These are phyloP conservation scores for Brienomyrus longianalis DNA, from an alignment of 2,113 vertebrate species.

Conservation along the genomic window DNA sequence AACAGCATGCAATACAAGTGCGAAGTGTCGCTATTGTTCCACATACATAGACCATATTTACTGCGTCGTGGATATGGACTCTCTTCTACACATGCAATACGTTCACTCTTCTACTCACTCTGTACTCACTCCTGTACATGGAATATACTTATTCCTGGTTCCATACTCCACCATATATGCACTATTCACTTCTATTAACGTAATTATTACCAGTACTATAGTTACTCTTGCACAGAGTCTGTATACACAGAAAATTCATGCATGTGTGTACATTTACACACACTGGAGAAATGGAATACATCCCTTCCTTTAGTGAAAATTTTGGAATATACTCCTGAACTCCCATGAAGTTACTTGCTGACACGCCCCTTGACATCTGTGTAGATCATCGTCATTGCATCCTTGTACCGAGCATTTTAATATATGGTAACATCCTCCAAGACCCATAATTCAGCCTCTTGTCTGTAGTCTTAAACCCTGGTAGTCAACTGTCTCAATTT, in stretches of 20 bases:
- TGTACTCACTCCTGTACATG: not conserved
- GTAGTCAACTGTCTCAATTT: constrained; percentile 43
- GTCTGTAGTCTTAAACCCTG: constrained; percentile 30
- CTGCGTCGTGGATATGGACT: not conserved
- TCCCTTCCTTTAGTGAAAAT: not conserved
- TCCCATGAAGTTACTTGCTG: not conserved
- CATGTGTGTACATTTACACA: not conserved
- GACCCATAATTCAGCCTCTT: not conserved
- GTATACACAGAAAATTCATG: not conserved
- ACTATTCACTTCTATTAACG: not conserved
- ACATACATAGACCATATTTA: not conserved
- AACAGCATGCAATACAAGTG: not conserved
- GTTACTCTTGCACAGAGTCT: not conserved
- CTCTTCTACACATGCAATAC: not conserved
- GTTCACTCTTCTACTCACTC: not conserved
- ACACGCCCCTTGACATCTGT: not conserved
- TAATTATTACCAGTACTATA: not conserved
- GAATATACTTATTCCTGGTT: not conserved
- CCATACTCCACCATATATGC: not conserved
- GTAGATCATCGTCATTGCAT: not conserved
- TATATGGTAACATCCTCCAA: not conserved
- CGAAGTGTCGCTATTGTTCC: not conserved
- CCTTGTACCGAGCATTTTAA: not conserved
- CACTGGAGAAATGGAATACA: not conserved
- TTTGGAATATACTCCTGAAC: not conserved